Evolutionary conservation across 2,113 vertebrate genomes (phyloP), one percentile per base, ranked within the genome.

Genomic region (Irena cyanogastra): DNA sequence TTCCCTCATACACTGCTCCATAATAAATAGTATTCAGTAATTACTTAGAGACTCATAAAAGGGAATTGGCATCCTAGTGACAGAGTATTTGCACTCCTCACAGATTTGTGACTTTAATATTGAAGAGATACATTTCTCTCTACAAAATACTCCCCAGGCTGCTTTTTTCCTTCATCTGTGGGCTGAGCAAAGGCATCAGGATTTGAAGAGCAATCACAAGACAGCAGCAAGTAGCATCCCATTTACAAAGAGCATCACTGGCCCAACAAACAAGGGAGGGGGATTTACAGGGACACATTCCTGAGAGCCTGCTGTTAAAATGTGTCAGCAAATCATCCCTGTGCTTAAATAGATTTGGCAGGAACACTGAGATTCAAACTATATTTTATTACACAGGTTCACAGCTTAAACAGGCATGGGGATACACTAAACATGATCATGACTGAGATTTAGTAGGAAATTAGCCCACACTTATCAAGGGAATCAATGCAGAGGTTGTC

Each of bases 71-170:
- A 81, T 80, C 56, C 35, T 24, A n/a, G 45, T 1, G n/a, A 89
- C 41, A 50, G 71, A 96, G 66, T 76, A 63, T 91, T 88, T 90
- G 50, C 24, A 41, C 30, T 93, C 83, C 83, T 97, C 66, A 59
- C 27, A 94, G 75, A 94, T 94, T 94, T 94, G 90, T 54, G 35
- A 41, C 80, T 96, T 97, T 93, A 94, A 96, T 95, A 91, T 87
- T 90, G 87, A 94, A 92, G 47, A 80, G 22, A 77, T 70, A 64
- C 30, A 52, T 60, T 63, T 71, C 66, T 59, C 72, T 82, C 87
- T 89, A 65, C 56, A 80, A 88, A 94, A 53, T 33, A 57, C 72
- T 87, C 93, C 83, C 88, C 63, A 78, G 77, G 52, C 54, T 72
- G 27, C 47, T 65, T 53, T 18, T 24, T 91, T 39, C 60, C 52